Evolutionary conservation across 92 coral and sea anemone species (phyloP).

Genomic region (Pocillopora meandrina): DNA sequence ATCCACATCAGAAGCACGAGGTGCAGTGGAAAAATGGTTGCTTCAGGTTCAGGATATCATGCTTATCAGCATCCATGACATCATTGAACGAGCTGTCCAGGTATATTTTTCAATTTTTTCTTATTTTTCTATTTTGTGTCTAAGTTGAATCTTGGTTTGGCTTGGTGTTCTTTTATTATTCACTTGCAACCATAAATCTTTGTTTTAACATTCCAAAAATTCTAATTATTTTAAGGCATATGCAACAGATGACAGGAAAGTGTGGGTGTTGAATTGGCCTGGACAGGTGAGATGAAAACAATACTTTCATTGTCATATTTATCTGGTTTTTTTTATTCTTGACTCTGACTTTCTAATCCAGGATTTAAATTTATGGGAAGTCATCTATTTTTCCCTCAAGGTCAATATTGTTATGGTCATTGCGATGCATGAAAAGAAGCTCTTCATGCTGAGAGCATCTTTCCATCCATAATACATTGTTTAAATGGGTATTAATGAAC

Average conservation of each 20-base stretch:
- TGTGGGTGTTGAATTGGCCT: constrained; percentile 98
- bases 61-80: constrained; percentile 91
- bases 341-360: neutral
- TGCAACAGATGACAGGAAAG: constrained; percentile 86
- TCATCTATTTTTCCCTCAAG: no score
- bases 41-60: constrained; percentile 96
- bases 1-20: constrained; percentile 98
- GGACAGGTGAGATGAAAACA: constrained; percentile 78
- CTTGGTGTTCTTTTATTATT: no score
- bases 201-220: neutral
- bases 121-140: neutral
- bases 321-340: neutral
- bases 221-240: constrained; percentile 65
- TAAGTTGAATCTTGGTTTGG: neutral
- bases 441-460: no score
- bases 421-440: no score
- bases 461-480: no score
- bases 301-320: neutral
- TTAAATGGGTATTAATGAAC: no score
- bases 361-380: no score
- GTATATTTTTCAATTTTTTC: constrained; percentile 28
- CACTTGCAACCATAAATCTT: neutral
- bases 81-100: constrained; percentile 93
- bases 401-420: no score
- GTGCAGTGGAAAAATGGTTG: constrained; percentile 99